Percentiles rank a stretch among this genome's conserved stretches.
phyloP scores from a whole-genome alignment of 2,113 vertebrate species.

The Lepidothrix coronata region DNA sequence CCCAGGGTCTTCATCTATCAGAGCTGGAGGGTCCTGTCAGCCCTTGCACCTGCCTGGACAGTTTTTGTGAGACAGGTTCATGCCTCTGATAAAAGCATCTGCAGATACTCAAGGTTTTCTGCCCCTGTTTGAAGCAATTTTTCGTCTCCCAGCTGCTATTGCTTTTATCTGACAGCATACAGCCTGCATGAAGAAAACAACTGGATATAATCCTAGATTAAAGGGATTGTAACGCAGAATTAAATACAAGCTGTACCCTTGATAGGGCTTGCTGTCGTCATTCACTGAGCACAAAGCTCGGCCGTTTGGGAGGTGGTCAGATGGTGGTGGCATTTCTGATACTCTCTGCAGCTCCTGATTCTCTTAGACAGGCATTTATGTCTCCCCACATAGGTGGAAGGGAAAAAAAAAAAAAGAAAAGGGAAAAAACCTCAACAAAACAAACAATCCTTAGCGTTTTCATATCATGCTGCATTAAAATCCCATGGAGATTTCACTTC shows the following conservation, averaged over 20 bases:
- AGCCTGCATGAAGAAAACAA: slow-evolving; percentile 71
- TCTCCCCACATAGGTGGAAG: not conserved
- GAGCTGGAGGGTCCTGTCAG: slow-evolving; percentile 23
- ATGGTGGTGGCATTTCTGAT: not conserved
- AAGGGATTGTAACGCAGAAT: slow-evolving; percentile 48
- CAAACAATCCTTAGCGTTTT: not conserved
- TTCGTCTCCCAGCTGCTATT: not conserved
- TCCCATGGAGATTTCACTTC: not conserved
- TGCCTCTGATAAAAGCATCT: not conserved
- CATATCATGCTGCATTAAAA: not conserved
- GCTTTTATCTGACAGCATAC: slow-evolving; percentile 66
- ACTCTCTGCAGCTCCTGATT: not conserved
- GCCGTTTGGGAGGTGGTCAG: not conserved
- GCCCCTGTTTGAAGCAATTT: not conserved
- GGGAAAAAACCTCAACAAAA: not conserved
- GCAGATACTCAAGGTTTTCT: not conserved
- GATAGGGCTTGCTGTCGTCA: slow-evolving; percentile 30
- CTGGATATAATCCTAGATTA: slow-evolving; percentile 85
- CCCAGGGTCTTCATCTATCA: slow-evolving; percentile 42
- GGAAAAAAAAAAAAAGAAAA: not conserved
- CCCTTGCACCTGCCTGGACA: not conserved
- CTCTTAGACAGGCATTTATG: slow-evolving; percentile 22
- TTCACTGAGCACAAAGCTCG: not conserved
- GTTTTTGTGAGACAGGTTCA: not conserved
- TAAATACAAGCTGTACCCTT: slow-evolving; percentile 37